Conservation (phyloP, 2,888 invertebrate genomes). For the Amorpha juglandis region DNA sequence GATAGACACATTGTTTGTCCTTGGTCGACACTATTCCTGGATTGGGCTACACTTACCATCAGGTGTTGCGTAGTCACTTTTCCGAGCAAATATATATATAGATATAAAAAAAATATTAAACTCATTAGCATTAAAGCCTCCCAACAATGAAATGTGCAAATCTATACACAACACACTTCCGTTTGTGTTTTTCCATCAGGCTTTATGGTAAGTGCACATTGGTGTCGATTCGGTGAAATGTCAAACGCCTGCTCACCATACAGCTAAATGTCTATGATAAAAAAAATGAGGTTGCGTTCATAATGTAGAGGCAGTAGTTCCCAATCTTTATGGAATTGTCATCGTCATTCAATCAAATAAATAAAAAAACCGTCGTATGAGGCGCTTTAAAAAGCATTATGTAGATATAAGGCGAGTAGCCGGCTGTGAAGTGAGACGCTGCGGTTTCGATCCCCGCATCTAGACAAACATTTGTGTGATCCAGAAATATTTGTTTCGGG, state of each 20-base stretch:
- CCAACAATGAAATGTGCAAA: background rate
- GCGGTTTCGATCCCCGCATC: no score
- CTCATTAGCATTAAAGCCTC: background rate
- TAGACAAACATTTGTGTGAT: no score
- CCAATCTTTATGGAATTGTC: background rate
- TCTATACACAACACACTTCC: background rate
- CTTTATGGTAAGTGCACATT: slow-evolving; percentile 56
- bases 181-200: slow-evolving; percentile 34
- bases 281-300: slow-evolving; percentile 26
- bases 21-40: no score
- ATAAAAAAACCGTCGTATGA: background rate
- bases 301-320: slow-evolving; percentile 29
- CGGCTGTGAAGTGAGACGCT: no score
- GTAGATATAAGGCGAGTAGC: no score
- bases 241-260: slow-evolving; percentile 38
- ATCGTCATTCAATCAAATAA: no score
- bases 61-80: no score
- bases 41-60: no score
- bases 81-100: no score
- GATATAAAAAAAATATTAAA: background rate
- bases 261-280: slow-evolving; percentile 26
- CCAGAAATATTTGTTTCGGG: no score
- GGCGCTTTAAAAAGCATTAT: background rate
- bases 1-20: no score
- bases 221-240: slow-evolving; percentile 56